Evolutionary conservation across 2,113 vertebrate species (phyloP).

Genomic region (Pseudonaja textilis): DNA sequence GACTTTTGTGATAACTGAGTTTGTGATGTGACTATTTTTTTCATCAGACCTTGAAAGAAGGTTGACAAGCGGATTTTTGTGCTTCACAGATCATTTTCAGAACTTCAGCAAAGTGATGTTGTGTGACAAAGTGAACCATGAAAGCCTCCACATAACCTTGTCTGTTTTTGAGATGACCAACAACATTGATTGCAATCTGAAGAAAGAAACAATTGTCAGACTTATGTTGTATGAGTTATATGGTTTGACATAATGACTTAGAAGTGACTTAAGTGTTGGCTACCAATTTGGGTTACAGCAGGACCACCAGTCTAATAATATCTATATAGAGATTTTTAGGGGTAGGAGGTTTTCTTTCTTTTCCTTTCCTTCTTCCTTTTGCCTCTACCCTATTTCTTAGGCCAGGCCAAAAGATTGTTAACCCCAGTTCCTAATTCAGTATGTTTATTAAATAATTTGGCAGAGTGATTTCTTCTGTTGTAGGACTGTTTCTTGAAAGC

Average conservation of each 20-base stretch:
- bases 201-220: not conserved
- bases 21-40: constrained; percentile 67
- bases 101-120: constrained; percentile 43
- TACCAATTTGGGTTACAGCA: not conserved
- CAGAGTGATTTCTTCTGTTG: not conserved
- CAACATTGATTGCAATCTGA: constrained; percentile 8
- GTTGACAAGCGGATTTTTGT: constrained; percentile 54
- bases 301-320: not conserved
- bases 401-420: not conserved
- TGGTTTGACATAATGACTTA: not conserved
- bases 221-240: not conserved
- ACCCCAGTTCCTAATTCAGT: not conserved
- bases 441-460: not conserved
- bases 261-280: not conserved
- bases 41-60: constrained; percentile 56
- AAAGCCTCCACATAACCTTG: constrained; percentile 36
- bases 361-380: not conserved
- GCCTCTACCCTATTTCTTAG: not conserved
- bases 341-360: not conserved
- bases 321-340: not conserved
- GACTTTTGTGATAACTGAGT: constrained; percentile 57
- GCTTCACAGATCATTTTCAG: constrained; percentile 41
- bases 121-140: constrained; percentile 42
- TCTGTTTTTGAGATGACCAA: not conserved
- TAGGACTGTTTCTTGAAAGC: not conserved